phyloP scores from a whole-genome alignment of 2,797 vertebrate species.

The Oreochromis grahami region DNA sequence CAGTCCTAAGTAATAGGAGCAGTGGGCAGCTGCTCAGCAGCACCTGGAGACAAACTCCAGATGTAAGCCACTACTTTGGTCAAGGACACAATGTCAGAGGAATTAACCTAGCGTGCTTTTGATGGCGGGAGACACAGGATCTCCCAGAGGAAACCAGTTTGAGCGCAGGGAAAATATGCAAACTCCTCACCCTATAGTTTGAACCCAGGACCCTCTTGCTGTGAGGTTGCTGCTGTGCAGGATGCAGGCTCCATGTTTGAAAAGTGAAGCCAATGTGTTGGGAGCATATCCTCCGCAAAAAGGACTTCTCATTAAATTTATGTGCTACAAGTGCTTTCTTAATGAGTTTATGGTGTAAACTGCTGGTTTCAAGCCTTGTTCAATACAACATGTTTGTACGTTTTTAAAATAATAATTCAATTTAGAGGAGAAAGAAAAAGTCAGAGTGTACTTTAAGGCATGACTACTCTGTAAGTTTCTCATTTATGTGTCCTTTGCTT shows the following conservation, averaged over 20 bases:
- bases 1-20: not conserved
- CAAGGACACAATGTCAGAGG: not conserved
- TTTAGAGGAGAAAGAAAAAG: not conserved
- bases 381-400: not conserved
- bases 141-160: not conserved
- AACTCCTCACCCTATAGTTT: not conserved
- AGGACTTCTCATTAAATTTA: not conserved
- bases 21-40: not conserved
- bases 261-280: not conserved
- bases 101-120: not conserved
- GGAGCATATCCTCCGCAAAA: not conserved
- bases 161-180: not conserved
- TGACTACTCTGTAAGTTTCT: not conserved
- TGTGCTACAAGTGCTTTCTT: not conserved
- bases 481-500: not conserved
- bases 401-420: not conserved
- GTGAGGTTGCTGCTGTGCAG: not conserved
- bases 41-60: not conserved
- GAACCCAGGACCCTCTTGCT: not conserved
- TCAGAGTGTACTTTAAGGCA: not conserved
- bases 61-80: not conserved
- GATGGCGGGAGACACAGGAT: conserved; percentile 9
- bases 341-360: not conserved
- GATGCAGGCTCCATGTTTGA: not conserved
- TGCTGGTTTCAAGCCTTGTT: not conserved